These are phyloP conservation scores for Phyllostomus hastatus DNA, from an alignment of 2,113 vertebrate species.

Conservation along the genomic window DNA sequence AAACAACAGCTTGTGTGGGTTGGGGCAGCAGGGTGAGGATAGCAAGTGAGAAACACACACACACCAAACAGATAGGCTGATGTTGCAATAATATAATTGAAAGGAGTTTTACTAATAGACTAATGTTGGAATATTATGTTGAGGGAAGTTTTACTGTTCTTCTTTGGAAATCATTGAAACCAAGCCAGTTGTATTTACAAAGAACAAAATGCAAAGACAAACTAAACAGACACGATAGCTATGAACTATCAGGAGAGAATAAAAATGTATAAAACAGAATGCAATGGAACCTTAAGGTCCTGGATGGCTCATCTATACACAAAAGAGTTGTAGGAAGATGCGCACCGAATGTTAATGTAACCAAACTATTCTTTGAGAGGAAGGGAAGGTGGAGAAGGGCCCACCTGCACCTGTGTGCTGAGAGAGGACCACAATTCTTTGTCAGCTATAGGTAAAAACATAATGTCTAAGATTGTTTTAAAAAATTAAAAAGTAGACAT, in stretches of 20 bases:
- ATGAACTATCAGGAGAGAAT: not conserved
- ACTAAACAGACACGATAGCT: not conserved
- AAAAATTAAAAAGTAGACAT: not conserved
- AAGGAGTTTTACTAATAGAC: not conserved
- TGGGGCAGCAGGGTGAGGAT: not conserved
- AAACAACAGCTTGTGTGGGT: not conserved
- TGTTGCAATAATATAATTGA: too few species aligned
- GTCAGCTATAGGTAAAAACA: not conserved
- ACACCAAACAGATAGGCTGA: not conserved
- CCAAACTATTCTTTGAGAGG: not conserved
- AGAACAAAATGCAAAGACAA: not conserved
- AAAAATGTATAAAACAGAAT: not conserved
- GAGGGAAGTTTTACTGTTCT: not conserved
- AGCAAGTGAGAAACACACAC: too few species aligned
- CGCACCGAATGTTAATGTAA: not conserved
- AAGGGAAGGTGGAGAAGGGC: too few species aligned
- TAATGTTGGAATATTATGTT: not conserved
- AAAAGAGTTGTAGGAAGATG: not conserved
- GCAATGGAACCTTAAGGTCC: too few species aligned
- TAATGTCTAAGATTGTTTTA: not conserved
- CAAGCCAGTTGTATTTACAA: not conserved
- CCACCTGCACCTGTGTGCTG: fast-evolving
- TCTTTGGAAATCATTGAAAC: not conserved
- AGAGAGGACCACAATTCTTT: not conserved
- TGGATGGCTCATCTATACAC: not conserved